These are phyloP conservation scores for Aphidius gifuensis DNA, from an alignment of 1,140 invertebrate genomes.

Conservation along the genomic window DNA sequence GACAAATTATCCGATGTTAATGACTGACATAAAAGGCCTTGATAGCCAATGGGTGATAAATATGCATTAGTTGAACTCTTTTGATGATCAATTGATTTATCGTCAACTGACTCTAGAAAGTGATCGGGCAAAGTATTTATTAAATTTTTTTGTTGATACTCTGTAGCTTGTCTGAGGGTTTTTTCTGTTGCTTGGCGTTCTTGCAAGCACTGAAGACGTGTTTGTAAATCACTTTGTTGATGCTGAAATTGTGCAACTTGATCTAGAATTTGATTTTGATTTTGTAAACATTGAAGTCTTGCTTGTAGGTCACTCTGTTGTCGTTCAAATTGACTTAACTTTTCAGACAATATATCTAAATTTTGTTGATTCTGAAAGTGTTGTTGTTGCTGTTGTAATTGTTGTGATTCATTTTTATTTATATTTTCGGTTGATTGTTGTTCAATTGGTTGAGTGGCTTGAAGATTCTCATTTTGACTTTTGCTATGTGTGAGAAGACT, in stretches of 20 bases:
- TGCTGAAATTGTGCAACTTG: slow-evolving; percentile 51
- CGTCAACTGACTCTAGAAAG: slow-evolving; percentile 28
- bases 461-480: slow-evolving; percentile 41
- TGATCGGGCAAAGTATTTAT: slow-evolving; percentile 35
- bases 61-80: slow-evolving; percentile 30
- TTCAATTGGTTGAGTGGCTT: slow-evolving; percentile 29
- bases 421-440: slow-evolving; percentile 33
- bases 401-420: slow-evolving; percentile 26
- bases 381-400: slow-evolving; percentile 30
- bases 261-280: slow-evolving; percentile 51
- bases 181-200: slow-evolving; percentile 42
- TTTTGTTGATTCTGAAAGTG: slow-evolving; percentile 50
- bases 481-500: slow-evolving; percentile 42
- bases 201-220: slow-evolving; percentile 43
- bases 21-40: slow-evolving; percentile 38
- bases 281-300: slow-evolving; percentile 49
- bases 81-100: slow-evolving; percentile 41
- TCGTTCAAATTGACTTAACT: slow-evolving; percentile 49
- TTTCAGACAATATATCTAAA: slow-evolving; percentile 49
- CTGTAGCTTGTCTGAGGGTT: slow-evolving; percentile 29
- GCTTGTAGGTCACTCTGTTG: slow-evolving; percentile 51
- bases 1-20: slow-evolving; percentile 43
- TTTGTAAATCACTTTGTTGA: slow-evolving; percentile 45
- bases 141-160: slow-evolving; percentile 32
- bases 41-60: slow-evolving; percentile 26